Conservation (phyloP, 2,113 vertebrate species). For the Hoplias malabaricus region DNA sequence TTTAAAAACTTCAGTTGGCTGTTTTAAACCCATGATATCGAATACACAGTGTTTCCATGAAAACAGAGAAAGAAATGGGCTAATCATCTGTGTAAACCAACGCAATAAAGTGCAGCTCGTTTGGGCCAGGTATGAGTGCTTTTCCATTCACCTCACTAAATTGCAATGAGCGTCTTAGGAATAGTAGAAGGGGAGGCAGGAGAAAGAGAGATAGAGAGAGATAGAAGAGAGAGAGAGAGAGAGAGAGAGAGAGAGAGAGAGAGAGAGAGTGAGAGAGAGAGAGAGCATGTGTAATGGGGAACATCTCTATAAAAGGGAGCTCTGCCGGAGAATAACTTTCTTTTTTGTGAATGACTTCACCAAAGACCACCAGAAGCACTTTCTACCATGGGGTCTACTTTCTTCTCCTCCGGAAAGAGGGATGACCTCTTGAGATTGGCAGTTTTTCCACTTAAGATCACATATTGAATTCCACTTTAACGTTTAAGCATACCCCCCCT, state of each 20-base stretch:
- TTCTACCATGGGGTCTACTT: conserved; percentile 70
- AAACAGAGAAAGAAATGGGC: conserved; percentile 3
- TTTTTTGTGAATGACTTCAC: conserved; percentile 82
- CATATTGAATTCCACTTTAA: conserved; percentile 88
- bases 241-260: not conserved
- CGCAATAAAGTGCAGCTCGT: conserved; percentile 24
- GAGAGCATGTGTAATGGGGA: conserved; percentile 32
- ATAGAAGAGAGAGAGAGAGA: not conserved
- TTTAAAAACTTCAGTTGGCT: not conserved
- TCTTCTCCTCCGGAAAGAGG: conserved; percentile 79
- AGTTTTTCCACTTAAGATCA: conserved; percentile 71
- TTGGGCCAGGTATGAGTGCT: conserved; percentile 28
- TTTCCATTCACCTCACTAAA: conserved; percentile 46
- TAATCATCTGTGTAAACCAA: conserved; percentile 27
- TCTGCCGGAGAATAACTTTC: conserved; percentile 84
- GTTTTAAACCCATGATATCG: conserved; percentile 11
- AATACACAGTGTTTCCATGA: conserved; percentile 31
- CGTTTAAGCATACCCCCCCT: conserved; percentile 62
- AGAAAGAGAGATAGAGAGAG: no score
- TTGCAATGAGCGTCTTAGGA: conserved; percentile 40
- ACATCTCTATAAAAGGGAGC: conserved; percentile 49
- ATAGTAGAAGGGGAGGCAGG: no score
- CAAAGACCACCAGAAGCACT: conserved; percentile 77
- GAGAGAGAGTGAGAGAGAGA: not conserved
- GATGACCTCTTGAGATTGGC: conserved; percentile 76